Evolutionary conservation across 2,797 vertebrate genomes (phyloP).

Genomic region (Thunnus albacares): DNA sequence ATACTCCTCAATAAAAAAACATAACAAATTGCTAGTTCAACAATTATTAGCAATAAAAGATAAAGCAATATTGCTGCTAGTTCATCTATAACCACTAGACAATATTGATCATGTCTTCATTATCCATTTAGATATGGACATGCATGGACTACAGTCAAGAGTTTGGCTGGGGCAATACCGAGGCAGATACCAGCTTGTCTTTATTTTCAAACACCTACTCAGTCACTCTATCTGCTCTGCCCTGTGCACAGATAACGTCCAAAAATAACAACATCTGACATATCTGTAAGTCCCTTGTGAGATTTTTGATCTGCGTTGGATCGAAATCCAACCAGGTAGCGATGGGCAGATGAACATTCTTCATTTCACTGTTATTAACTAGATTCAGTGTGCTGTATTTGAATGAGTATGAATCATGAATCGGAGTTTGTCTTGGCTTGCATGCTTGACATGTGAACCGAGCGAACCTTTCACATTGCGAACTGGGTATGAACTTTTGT

Average conservation of each 20-base stretch:
- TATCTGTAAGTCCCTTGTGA: constrained; percentile 35
- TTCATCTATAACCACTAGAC: background rate
- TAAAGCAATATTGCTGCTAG: background rate
- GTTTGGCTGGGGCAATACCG: constrained; percentile 35
- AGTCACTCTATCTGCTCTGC: constrained; percentile 52
- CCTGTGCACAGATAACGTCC: constrained; percentile 43
- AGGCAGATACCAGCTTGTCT: constrained; percentile 51
- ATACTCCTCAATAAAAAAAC: background rate
- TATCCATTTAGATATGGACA: constrained; percentile 22
- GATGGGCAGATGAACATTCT: constrained; percentile 44
- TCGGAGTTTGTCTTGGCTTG: constrained; percentile 58
- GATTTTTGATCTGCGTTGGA: constrained; percentile 44
- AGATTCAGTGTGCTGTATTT: constrained; percentile 29
- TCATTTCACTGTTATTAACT: constrained; percentile 51
- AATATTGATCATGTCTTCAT: constrained; percentile 11
- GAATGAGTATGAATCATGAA: constrained; percentile 54
- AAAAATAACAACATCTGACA: constrained; percentile 61
- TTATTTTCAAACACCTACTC: constrained; percentile 58
- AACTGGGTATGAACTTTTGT: constrained; percentile 44
- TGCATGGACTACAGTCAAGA: constrained; percentile 31
- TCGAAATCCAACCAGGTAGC: constrained; percentile 38
- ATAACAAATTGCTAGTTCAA: background rate
- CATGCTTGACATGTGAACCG: constrained; percentile 29
- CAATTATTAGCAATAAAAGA: background rate
- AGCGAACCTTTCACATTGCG: constrained; percentile 48